Conservation (phyloP, 2,113 vertebrate genomes). For the Bufo gargarizans region DNA sequence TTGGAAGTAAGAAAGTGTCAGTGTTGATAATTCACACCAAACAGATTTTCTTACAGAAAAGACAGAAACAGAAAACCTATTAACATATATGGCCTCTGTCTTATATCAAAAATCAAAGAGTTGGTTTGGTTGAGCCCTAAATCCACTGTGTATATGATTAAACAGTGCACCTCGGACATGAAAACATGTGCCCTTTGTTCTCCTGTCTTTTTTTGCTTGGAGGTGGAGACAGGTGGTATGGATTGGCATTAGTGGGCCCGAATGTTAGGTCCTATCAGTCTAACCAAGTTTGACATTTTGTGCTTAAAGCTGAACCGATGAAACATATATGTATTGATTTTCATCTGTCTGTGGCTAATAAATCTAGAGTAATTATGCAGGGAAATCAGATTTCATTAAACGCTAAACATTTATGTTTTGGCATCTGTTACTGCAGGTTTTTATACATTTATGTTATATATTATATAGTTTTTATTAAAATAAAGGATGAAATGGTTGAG, state of each 20-base stretch:
- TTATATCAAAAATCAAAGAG: slow-evolving; percentile 40
- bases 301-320: slow-evolving; percentile 17
- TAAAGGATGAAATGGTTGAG: neutral
- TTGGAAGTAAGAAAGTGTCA: slow-evolving; percentile 42
- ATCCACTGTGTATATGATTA: slow-evolving; percentile 2
- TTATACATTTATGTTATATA: neutral
- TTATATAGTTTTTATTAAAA: neutral
- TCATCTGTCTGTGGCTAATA: neutral
- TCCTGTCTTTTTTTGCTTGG: neutral
- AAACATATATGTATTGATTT: slow-evolving; percentile 15
- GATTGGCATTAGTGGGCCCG: slow-evolving; percentile 7
- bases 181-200: slow-evolving; percentile 40
- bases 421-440: neutral
- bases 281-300: slow-evolving; percentile 32
- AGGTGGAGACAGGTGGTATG: slow-evolving; percentile 21
- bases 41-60: slow-evolving; percentile 28
- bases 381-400: neutral
- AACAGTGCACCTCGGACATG: neutral
- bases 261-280: neutral
- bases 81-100: slow-evolving; percentile 40
- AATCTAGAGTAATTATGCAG: neutral
- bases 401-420: neutral
- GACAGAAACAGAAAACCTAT: slow-evolving; percentile 29
- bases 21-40: slow-evolving; percentile 9
- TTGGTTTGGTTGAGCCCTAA: neutral